Percentiles rank a stretch among this genome's conserved stretches.
Conservation (phyloP, 1,140 invertebrate species). For the Psix sp. region DNA sequence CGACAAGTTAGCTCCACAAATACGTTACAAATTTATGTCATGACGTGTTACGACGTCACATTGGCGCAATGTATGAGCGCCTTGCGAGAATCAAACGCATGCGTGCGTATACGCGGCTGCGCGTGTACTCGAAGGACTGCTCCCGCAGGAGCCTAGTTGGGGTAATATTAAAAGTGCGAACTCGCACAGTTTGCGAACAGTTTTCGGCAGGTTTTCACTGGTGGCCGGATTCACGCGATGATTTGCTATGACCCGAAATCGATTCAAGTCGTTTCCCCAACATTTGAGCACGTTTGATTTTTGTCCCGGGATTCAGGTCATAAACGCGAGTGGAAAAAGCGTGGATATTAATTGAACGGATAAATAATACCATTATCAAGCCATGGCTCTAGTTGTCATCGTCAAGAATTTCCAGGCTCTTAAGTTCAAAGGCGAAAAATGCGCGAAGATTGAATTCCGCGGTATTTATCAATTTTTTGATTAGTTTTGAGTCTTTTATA, state of each 20-base stretch:
- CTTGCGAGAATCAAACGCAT: conserved; percentile 41
- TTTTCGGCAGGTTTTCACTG: conserved; percentile 22
- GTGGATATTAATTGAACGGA: not conserved
- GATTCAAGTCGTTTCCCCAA: conserved; percentile 17
- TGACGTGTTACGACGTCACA: conserved; percentile 33
- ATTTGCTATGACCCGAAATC: conserved; percentile 15
- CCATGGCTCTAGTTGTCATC: conserved; percentile 81
- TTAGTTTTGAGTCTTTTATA: conserved; percentile 7
- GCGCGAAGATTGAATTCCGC: conserved; percentile 81
- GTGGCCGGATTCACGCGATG: conserved; percentile 21
- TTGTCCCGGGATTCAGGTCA: not conserved
- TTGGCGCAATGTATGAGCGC: conserved; percentile 39
- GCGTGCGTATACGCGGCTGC: conserved; percentile 51
- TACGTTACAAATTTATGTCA: too few species aligned
- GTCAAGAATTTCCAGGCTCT: conserved; percentile 81
- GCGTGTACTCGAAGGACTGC: conserved; percentile 39
- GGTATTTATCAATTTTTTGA: conserved; percentile 76
- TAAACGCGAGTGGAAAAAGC: conserved; percentile 24
- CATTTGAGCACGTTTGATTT: not conserved
- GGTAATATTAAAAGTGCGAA: conserved; percentile 63
- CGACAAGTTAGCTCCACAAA: too few species aligned
- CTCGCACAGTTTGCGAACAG: conserved; percentile 59
- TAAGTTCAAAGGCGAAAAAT: conserved; percentile 81
- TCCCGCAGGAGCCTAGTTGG: conserved; percentile 43
- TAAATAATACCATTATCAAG: conserved; percentile 7